Percentiles rank a stretch among this genome's conserved stretches.
phyloP scores from a whole-genome alignment of 30 jellyfish, hydroid and myxozoan genomes.

The Nemopilema nomurai region DNA sequence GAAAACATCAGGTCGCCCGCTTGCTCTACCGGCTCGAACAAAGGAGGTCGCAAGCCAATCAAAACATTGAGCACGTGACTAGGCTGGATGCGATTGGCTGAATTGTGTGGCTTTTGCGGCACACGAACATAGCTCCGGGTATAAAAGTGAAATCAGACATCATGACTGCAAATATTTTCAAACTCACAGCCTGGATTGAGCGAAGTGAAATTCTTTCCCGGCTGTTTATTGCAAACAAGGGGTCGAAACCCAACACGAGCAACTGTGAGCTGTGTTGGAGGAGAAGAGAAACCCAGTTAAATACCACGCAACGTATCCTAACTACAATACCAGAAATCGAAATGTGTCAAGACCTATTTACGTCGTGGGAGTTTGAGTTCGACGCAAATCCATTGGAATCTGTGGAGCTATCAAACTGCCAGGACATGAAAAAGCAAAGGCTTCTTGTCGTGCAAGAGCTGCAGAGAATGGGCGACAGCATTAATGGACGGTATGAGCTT shows the following conservation, averaged over 20 bases:
- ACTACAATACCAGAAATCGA: background rate
- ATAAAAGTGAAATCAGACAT: slow-evolving; percentile 13
- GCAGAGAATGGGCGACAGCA: slow-evolving; percentile 27
- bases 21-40: background rate
- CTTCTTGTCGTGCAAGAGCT: slow-evolving; percentile 14
- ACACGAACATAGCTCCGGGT: slow-evolving; percentile 17
- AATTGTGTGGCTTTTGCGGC: background rate
- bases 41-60: slow-evolving; percentile 26
- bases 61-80: slow-evolving; percentile 22
- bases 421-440: slow-evolving; percentile 1
- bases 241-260: too few relatives aligned
- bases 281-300: too few relatives aligned
- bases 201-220: background rate
- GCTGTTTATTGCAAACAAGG: background rate
- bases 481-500: background rate
- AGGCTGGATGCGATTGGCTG: slow-evolving; percentile 46
- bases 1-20: slow-evolving; percentile 41
- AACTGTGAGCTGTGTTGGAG: too few relatives aligned
- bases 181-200: background rate
- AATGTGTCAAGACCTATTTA: slow-evolving; percentile 34
- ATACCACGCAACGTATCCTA: too few relatives aligned
- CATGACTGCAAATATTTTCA: background rate
- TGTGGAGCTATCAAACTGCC: slow-evolving; percentile 1
- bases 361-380: slow-evolving; percentile 27
- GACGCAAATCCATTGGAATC: slow-evolving; percentile 3